These are phyloP conservation scores for Coreoperca whiteheadi DNA, from an alignment of 2,113 vertebrate species.

Conservation along the genomic window DNA sequence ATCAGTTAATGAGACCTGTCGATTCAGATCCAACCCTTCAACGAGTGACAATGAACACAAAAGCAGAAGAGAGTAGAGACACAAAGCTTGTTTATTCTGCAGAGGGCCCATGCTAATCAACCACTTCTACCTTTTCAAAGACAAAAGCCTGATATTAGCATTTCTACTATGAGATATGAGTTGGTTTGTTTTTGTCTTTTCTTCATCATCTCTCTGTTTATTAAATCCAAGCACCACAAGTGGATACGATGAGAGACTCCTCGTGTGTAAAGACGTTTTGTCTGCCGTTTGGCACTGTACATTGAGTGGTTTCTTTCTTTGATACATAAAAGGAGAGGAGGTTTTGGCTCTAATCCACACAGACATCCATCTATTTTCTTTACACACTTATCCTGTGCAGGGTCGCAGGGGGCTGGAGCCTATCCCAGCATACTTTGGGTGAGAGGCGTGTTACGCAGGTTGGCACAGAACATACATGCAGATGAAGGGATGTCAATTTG, in stretches of 20 bases:
- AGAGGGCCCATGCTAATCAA: conserved; percentile 70
- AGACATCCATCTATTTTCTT: conserved; percentile 2
- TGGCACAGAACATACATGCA: not conserved
- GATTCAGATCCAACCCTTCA: conserved; percentile 54
- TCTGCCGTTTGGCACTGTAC: conserved; percentile 19
- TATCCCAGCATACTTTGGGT: conserved; percentile 28
- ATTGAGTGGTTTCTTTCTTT: conserved; percentile 42
- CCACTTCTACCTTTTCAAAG: conserved; percentile 64
- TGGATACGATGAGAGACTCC: conserved; percentile 45
- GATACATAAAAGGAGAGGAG: conserved; percentile 27
- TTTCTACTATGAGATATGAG: conserved; percentile 56
- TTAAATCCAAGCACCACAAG: conserved; percentile 48
- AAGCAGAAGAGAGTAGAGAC: conserved; percentile 41
- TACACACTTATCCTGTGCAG: conserved; percentile 1
- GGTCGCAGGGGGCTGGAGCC: not conserved
- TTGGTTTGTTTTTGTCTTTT: conserved; percentile 54
- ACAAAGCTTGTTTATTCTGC: conserved; percentile 72
- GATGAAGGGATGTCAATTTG: conserved; percentile 1
- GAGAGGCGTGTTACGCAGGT: not conserved
- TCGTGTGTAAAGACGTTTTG: conserved; percentile 52
- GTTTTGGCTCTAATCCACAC: conserved; percentile 32
- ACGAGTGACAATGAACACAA: conserved; percentile 40
- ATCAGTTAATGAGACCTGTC: conserved; percentile 74
- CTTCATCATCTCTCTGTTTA: conserved; percentile 32
- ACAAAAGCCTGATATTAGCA: conserved; percentile 70